Evolutionary conservation across 1,140 invertebrate species (phyloP).

Genomic region (Scaptomyza montana): DNA sequence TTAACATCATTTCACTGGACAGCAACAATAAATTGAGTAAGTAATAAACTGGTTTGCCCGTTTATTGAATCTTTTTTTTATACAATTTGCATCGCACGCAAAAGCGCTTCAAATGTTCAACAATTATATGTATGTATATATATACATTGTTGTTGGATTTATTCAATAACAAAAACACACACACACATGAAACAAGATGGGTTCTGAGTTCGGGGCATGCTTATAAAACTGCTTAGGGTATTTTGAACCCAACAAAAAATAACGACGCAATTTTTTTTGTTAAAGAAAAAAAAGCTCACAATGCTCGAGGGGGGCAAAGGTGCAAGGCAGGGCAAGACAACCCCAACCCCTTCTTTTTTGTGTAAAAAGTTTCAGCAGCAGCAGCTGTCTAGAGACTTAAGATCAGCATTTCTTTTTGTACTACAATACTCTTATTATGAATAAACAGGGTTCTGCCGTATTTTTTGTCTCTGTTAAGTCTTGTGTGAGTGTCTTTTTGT

Average conservation of each 20-base stretch:
- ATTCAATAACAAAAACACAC: constrained; percentile 56
- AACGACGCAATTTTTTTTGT: constrained; percentile 28
- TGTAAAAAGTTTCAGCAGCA: constrained; percentile 32
- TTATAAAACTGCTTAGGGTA: constrained; percentile 60
- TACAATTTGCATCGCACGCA: constrained; percentile 67
- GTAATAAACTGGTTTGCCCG: constrained; percentile 72
- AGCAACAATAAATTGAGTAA: constrained; percentile 21
- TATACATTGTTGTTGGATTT: constrained; percentile 17
- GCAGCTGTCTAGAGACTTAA: constrained; percentile 33
- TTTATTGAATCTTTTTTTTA: constrained; percentile 62
- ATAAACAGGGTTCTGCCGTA: neutral
- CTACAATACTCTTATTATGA: neutral
- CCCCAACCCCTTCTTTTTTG: constrained; percentile 15
- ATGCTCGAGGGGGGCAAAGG: neutral
- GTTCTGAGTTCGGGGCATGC: constrained; percentile 35
- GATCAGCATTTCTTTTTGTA: constrained; percentile 1
- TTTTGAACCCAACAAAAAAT: constrained; percentile 59
- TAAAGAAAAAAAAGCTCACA: constrained; percentile 13
- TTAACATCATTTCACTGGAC: constrained; percentile 55
- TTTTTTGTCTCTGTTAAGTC: neutral
- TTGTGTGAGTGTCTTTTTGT: constrained; percentile 6
- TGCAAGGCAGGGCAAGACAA: constrained; percentile 1
- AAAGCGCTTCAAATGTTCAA: constrained; percentile 35
- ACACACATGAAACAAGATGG: constrained; percentile 37
- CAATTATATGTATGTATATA: neutral